These are phyloP conservation scores for Bombus turneri DNA, from an alignment of 1,140 invertebrate genomes.

Conservation along the genomic window DNA sequence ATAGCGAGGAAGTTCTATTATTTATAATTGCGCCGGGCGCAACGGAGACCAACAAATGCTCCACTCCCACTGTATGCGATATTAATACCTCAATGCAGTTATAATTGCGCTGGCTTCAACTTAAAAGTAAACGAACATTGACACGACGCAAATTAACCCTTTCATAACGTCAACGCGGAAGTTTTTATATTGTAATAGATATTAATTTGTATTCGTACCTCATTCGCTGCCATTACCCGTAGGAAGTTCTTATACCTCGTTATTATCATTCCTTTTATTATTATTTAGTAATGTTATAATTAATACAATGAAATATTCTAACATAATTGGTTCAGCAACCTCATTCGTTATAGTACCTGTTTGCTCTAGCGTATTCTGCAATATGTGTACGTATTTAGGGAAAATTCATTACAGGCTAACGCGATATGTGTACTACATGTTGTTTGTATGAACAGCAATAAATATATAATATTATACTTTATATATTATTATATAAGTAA, in stretches of 20 bases:
- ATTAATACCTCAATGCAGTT: constrained; percentile 50
- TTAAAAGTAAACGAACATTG: neutral
- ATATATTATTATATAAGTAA: neutral
- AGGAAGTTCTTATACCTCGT: neutral
- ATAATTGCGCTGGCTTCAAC: constrained; percentile 19
- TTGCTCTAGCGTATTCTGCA: neutral
- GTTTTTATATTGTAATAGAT: too few species aligned
- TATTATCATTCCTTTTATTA: neutral
- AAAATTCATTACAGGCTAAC: neutral
- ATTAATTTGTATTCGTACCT: neutral
- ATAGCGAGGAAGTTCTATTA: constrained; percentile 58
- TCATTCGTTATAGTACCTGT: neutral
- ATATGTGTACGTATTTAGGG: neutral
- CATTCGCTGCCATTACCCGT: neutral
- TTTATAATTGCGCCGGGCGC: constrained; percentile 51
- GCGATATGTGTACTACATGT: neutral
- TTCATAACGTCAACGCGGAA: neutral
- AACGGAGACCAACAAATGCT: constrained; percentile 41
- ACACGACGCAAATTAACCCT: neutral
- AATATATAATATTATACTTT: neutral
- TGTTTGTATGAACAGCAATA: neutral
- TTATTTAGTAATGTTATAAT: neutral
- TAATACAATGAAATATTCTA: neutral
- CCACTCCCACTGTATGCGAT: constrained; percentile 30
- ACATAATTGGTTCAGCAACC: neutral